phyloP scores from a whole-genome alignment of 2,113 vertebrate genomes.

The Clarias batrachus region DNA sequence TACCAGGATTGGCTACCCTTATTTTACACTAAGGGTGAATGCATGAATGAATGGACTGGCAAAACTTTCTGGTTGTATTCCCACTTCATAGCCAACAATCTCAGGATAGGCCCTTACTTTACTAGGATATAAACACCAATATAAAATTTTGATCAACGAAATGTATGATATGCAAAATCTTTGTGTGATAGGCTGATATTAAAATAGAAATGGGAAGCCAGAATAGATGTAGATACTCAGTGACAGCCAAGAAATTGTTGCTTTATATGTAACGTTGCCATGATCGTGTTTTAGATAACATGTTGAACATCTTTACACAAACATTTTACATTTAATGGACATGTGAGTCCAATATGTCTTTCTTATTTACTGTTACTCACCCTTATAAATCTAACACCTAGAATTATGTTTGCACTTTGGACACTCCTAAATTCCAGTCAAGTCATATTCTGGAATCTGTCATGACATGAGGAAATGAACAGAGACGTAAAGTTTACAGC shows the following conservation, averaged over 20 bases:
- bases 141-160: neutral
- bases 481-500: neutral
- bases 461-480: neutral
- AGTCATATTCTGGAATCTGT: neutral
- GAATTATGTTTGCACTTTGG: neutral
- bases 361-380: neutral
- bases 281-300: neutral
- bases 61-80: neutral
- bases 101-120: neutral
- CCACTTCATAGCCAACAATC: neutral
- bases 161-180: neutral
- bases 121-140: neutral
- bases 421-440: neutral
- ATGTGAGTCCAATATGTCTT: neutral
- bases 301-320: neutral
- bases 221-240: neutral
- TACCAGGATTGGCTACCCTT: neutral
- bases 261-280: neutral
- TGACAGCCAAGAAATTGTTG: neutral
- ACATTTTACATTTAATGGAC: neutral
- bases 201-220: neutral
- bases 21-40: neutral
- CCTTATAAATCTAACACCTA: neutral
- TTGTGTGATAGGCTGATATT: neutral
- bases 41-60: neutral